These are phyloP conservation scores for Resseliella maxima DNA, from an alignment of 2,888 invertebrate genomes.

Conservation along the genomic window DNA sequence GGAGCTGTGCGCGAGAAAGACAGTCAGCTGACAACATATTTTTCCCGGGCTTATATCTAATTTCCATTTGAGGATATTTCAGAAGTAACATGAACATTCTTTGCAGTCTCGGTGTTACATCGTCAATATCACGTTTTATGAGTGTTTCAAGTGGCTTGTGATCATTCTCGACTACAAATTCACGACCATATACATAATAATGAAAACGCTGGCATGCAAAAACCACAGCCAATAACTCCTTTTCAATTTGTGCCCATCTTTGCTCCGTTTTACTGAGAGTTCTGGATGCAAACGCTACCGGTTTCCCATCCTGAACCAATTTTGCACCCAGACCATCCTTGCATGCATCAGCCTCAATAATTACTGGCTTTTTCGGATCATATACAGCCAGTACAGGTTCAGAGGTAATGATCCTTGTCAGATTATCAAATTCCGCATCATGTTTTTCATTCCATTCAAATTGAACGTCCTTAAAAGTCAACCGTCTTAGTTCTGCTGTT, in stretches of 20 bases:
- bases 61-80: conserved; percentile 58
- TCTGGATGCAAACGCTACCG: conserved; percentile 59
- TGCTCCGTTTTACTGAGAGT: conserved; percentile 58
- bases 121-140: conserved; percentile 58
- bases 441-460: conserved; percentile 59
- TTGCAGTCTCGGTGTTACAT: conserved; percentile 59
- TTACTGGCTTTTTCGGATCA: conserved; percentile 56
- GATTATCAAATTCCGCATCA: conserved; percentile 57
- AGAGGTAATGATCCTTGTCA: conserved; percentile 43
- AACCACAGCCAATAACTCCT: conserved; percentile 59
- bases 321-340: conserved; percentile 59
- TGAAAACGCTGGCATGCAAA: conserved; percentile 60
- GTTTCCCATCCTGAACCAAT: conserved; percentile 59
- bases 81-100: conserved; percentile 58
- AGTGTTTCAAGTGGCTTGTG: conserved; percentile 58
- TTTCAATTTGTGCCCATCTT: conserved; percentile 59
- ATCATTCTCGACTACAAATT: conserved; percentile 58
- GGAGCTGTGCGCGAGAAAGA: not conserved
- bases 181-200: conserved; percentile 59
- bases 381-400: conserved; percentile 57
- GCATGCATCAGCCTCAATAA: conserved; percentile 58
- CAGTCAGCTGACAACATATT: conserved; percentile 56
- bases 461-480: conserved; percentile 58
- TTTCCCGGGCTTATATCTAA: conserved; percentile 60
- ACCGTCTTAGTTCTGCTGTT: conserved; percentile 57